Base-by-base conservation (phyloP, 2,797 vertebrate genomes). In the Chromis chromis region DNA sequence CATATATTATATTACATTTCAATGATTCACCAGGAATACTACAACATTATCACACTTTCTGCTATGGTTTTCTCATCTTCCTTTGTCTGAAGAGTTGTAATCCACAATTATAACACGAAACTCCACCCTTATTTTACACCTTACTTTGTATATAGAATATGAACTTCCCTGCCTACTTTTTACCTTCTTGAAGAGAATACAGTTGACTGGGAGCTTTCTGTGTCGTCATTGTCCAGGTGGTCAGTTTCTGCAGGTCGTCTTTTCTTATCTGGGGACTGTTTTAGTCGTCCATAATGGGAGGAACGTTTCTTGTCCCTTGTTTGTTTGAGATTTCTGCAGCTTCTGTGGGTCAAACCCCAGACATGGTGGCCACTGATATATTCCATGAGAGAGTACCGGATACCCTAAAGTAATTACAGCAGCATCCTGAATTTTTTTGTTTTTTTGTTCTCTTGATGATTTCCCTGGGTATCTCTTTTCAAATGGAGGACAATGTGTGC, bases 381-480 rank as follows among this genome's bases (percentile, higher is more conserved):
- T 92, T 93, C 88, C 94, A 94, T 90, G 74, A 87, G 93, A 95
- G 94, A 93, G 90, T 74, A 85, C 76, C 67, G 89, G 86, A 90
- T 91, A 91, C 93, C 93, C 94, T 87, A 83, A 93, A 92, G 93
- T 92, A 94, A 95, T 95, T 95, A 95, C 76, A 79, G 85, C 79
- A 68, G 84, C 89, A 81, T 92, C 85, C 86, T 84, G 65, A 82
- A 83, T 91, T 87, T 84, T 91, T 85, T 70, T 68, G 28, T 7
- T 14, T 85, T 92, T 92, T 94, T 94, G 91, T 93, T 91, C 88
- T 90, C 82, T 85, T 90, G 78, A 84, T 94, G 91, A 94, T 94
- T 95, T 94, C 94, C 94, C 94, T 68, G 17, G 94, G 92, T 90
- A 77, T 88, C 88, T 91, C 93, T 88, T 94, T 95, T 94, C 92